Base-by-base conservation (phyloP, 2,113 vertebrate species). In the Ptilonorhynchus violaceus region DNA sequence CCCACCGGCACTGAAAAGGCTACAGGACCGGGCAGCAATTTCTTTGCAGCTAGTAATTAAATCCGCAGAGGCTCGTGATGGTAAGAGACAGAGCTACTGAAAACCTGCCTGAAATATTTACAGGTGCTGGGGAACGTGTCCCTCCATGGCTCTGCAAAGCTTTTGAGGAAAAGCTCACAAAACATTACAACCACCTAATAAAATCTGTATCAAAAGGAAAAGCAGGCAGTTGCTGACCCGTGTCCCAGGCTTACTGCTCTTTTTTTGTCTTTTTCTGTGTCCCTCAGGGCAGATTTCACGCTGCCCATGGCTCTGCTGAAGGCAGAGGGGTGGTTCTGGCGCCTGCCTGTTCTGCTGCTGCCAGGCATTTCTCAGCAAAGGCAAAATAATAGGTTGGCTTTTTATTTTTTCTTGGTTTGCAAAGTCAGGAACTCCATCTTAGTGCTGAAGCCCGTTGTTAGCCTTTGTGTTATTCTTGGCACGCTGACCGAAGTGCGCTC, bases 401-500 rank as follows among this genome's bases (percentile, higher is more conserved):
- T 72, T 84, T 73, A 14, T 42, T 77, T 72, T 70, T 49, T 39
- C 41, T 76, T 75, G 24, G 56, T 78, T 92, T 66, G 73, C 76
- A 15, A 72, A 96, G 81, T 66, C 87, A 92, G 89, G 87, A 96
- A 85, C 94, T 95, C 80, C 60, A 92, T 96, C 76, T 85, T 11
- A 52, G 87, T 0, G 14, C 80, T 81, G n/a, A 28, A 95, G 52
- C 68, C 92, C 0, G 56, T 91, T 91, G 96, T 94, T 93, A 86
- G 4, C 77, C 77, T 64, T 89, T 81, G 66, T 91, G 93, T 96
- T 95, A 87, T 91, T 95, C 93, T 89, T 95, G 93, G 94, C 94
- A 91, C 2, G 2, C 73, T 62, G 91, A 79, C 91, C 5, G 2
- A 46, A 91, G 87, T 9, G 62, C 1, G 28, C 84, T 87, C 0